Percentiles rank a stretch among this genome's conserved stretches.
These are phyloP conservation scores for Butorides virescens DNA, from an alignment of 2,113 vertebrate genomes.

Conservation along the genomic window DNA sequence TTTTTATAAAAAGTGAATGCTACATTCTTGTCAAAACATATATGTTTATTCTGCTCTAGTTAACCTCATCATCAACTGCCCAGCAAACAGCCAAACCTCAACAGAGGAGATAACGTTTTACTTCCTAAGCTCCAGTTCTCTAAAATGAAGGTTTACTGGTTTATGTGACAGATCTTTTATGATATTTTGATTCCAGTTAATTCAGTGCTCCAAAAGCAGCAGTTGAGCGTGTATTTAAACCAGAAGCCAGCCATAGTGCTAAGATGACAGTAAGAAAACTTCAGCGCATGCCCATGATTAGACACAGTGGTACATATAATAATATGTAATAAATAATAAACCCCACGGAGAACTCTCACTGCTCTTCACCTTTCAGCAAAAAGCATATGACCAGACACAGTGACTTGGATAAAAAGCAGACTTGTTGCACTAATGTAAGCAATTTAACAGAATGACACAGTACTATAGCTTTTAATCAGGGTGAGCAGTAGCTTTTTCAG, in stretches of 20 bases:
- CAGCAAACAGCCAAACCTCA: not conserved
- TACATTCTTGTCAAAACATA: not conserved
- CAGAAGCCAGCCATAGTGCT: not conserved
- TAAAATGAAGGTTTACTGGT: not conserved
- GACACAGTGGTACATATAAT: not conserved
- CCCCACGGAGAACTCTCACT: not conserved
- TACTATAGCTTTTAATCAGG: not conserved
- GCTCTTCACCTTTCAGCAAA: not conserved
- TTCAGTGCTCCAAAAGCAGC: slow-evolving; percentile 43
- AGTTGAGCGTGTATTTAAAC: not conserved
- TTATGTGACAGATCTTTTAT: not conserved
- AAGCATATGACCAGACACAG: not conserved
- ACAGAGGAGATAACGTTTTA: not conserved
- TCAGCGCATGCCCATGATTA: not conserved
- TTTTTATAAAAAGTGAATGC: not conserved
- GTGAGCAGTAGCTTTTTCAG: not conserved
- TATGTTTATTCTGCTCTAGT: not conserved
- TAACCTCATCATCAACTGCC: not conserved
- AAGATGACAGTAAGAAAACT: not conserved
- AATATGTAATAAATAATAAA: not conserved
- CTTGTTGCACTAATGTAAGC: not conserved
- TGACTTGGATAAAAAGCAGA: not conserved
- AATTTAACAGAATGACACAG: not conserved
- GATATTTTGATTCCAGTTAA: slow-evolving; percentile 66
- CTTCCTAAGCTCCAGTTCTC: not conserved